A percentile compares a stretch with the other conserved stretches of the same genome.
These are phyloP conservation scores for Spialia ferax DNA, from an alignment of 2,888 invertebrate species.

Conservation along the genomic window DNA sequence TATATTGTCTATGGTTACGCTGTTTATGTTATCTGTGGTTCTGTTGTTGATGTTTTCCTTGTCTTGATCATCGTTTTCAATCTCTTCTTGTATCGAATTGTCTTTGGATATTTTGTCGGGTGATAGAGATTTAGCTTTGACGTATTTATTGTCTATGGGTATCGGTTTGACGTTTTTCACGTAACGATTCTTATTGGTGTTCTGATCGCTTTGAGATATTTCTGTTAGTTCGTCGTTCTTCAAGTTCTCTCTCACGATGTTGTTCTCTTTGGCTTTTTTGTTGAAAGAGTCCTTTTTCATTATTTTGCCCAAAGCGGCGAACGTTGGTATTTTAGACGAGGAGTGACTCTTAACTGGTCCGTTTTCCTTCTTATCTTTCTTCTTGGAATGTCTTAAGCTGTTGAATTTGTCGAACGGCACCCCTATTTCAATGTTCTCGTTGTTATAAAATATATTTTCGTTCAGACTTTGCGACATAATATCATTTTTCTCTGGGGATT, in stretches of 20 bases:
- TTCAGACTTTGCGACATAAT: slow-evolving; percentile 85
- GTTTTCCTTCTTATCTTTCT: slow-evolving; percentile 66
- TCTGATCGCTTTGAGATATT: slow-evolving; percentile 34
- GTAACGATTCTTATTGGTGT: slow-evolving; percentile 64
- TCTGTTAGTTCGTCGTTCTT: slow-evolving; percentile 58
- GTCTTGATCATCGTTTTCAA: slow-evolving; percentile 45
- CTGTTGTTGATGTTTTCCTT: slow-evolving; percentile 35
- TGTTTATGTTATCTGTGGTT: slow-evolving; percentile 32
- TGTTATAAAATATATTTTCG: slow-evolving; percentile 81
- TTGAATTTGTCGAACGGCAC: slow-evolving; percentile 74
- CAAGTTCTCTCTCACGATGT: slow-evolving; percentile 52
- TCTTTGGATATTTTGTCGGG: slow-evolving; percentile 69
- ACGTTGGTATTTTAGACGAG: slow-evolving; percentile 81
- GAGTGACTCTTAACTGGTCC: slow-evolving; percentile 76
- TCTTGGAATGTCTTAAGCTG: slow-evolving; percentile 77
- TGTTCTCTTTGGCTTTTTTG: slow-evolving; percentile 65
- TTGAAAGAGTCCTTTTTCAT: slow-evolving; percentile 81
- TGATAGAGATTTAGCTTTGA: slow-evolving; percentile 75
- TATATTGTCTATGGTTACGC: slow-evolving; percentile 28
- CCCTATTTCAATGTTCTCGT: slow-evolving; percentile 79
- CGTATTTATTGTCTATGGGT: slow-evolving; percentile 73
- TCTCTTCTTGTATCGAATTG: slow-evolving; percentile 65
- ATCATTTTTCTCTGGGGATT: slow-evolving; percentile 75
- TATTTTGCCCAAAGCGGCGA: slow-evolving; percentile 80
- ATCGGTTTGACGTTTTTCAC: slow-evolving; percentile 73